These are phyloP conservation scores for Hydropotes inermis DNA, from an alignment of 2,113 vertebrate species.

Conservation along the genomic window DNA sequence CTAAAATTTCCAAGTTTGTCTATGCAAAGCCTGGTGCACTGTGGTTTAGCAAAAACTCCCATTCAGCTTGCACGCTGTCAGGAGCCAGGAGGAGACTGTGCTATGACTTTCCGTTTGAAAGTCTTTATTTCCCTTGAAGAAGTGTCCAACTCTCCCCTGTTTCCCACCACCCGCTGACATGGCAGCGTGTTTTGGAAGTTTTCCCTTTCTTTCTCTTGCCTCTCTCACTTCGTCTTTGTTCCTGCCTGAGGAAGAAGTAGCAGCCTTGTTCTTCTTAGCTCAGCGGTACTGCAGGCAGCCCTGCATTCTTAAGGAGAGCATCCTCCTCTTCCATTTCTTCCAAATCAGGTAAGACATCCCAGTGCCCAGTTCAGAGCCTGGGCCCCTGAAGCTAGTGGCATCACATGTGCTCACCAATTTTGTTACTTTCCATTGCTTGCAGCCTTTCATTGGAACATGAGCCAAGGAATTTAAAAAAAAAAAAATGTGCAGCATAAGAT, in stretches of 20 bases:
- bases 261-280: neutral
- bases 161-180: neutral
- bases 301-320: neutral
- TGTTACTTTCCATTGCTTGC: neutral
- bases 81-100: neutral
- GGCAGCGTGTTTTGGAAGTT: neutral
- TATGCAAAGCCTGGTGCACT: neutral
- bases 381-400: neutral
- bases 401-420: neutral
- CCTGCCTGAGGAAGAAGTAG: neutral
- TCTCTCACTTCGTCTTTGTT: neutral
- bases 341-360: neutral
- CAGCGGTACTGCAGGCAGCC: neutral
- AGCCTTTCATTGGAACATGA: neutral
- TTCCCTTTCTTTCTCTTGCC: neutral
- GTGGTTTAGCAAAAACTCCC: neutral
- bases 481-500: neutral
- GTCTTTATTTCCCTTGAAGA: neutral
- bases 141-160: neutral
- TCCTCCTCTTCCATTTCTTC: neutral
- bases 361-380: neutral
- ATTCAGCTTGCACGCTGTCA: rapidly evolving
- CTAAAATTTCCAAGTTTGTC: neutral
- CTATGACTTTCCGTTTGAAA: neutral
- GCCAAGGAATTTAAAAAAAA: neutral